phyloP scores from a whole-genome alignment of 2,797 vertebrate genomes.

The Coccyzus lansbergi region DNA sequence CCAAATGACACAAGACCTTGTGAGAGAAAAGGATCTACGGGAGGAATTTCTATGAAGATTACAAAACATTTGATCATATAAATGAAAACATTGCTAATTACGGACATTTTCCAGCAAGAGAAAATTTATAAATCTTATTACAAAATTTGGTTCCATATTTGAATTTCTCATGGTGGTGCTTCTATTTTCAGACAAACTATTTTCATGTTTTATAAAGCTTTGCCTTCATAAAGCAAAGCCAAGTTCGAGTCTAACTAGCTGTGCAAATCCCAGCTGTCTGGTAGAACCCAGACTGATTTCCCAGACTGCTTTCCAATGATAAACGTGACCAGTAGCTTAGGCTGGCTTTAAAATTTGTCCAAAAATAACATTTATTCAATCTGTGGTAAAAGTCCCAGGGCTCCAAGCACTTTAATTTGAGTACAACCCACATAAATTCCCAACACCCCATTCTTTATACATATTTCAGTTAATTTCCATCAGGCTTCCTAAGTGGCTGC shows the following conservation, averaged over 20 bases:
- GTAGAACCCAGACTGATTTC: background rate
- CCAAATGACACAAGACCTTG: background rate
- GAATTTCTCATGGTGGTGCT: background rate
- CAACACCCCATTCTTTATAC: constrained; percentile 32
- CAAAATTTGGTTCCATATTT: background rate
- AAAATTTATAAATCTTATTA: background rate
- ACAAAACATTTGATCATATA: background rate
- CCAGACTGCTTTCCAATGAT: background rate
- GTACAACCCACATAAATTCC: constrained; percentile 7
- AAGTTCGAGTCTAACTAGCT: background rate
- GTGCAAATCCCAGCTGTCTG: background rate
- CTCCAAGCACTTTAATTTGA: background rate
- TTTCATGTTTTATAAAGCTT: background rate
- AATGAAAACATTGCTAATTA: background rate
- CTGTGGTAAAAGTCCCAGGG: background rate
- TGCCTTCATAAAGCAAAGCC: background rate
- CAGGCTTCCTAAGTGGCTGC: background rate
- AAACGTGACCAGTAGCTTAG: background rate
- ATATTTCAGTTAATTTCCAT: constrained; percentile 24
- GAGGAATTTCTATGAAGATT: background rate
- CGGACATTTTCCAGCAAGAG: background rate
- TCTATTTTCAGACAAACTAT: background rate
- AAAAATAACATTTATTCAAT: constrained; percentile 42
- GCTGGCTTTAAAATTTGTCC: constrained; percentile 21
- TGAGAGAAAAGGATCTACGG: background rate